Evolutionary conservation across 2,888 invertebrate species (phyloP).

Genomic region (Coelinius sp.): DNA sequence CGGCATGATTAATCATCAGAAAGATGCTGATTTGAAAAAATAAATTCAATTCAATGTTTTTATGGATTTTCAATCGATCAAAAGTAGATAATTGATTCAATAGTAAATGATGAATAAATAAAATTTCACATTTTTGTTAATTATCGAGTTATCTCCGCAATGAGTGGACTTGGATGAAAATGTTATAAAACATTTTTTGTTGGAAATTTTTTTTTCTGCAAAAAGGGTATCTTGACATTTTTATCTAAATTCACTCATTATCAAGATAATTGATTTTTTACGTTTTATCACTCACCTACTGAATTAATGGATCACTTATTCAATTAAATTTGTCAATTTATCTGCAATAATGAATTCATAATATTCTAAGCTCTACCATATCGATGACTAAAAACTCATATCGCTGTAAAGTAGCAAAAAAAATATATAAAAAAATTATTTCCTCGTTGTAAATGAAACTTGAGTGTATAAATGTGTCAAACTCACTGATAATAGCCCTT

Average conservation of each 20-base stretch:
- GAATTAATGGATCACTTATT: background rate
- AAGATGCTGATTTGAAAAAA: constrained; percentile 30
- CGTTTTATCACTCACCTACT: background rate
- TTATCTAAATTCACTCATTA: no score
- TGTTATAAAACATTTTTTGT: no score
- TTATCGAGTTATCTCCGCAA: no score
- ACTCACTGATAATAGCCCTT: background rate
- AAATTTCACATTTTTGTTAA: no score
- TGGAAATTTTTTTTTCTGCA: no score
- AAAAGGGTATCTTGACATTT: no score
- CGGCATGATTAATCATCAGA: constrained; percentile 30
- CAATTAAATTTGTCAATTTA: background rate
- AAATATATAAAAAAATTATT: constrained; percentile 45
- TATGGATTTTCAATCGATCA: background rate
- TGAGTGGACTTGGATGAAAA: no score
- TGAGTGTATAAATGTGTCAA: constrained; percentile 50
- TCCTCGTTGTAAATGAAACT: constrained; percentile 49
- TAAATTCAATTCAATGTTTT: background rate
- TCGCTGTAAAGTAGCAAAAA: constrained; percentile 47
- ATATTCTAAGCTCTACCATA: background rate
- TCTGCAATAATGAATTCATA: background rate
- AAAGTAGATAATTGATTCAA: no score
- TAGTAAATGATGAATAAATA: no score
- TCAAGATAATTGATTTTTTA: no score
- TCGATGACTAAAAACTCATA: background rate